Percentiles rank a stretch among this genome's conserved stretches.
These are phyloP conservation scores for Prostheceraeus crozeri DNA, from an alignment of 2,888 invertebrate species.

Conservation along the genomic window DNA sequence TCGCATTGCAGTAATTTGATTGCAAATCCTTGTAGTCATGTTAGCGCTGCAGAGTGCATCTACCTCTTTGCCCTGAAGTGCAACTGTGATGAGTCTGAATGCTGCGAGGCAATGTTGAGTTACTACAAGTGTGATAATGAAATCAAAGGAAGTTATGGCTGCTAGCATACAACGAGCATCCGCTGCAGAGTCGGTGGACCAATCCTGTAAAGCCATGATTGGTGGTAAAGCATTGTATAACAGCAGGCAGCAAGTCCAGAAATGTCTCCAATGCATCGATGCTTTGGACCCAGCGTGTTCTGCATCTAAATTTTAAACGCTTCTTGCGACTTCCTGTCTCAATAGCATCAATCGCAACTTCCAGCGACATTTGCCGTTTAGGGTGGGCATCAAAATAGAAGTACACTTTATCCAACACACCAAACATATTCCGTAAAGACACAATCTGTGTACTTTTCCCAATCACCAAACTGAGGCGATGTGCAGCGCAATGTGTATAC, in stretches of 20 bases:
- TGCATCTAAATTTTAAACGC: slow-evolving; percentile 12
- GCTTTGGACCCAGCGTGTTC: slow-evolving; percentile 12
- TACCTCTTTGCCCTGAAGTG: too few relatives aligned
- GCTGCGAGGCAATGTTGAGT: neutral
- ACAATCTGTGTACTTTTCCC: slow-evolving; percentile 18
- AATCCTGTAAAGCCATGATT: too few relatives aligned
- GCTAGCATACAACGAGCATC: slow-evolving; percentile 17
- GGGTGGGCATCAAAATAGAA: slow-evolving; percentile 21
- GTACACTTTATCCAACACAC: neutral
- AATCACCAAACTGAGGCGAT: slow-evolving; percentile 17
- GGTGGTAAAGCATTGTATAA: neutral
- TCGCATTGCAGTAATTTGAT: too few relatives aligned
- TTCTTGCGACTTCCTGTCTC: neutral
- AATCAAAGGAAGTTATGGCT: slow-evolving; percentile 10
- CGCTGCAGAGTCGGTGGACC: neutral
- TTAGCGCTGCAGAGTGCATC: too few relatives aligned
- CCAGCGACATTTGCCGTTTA: slow-evolving; percentile 2
- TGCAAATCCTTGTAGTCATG: too few relatives aligned
- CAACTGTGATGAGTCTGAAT: neutral
- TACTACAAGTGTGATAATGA: neutral
- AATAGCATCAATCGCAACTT: slow-evolving; percentile 1
- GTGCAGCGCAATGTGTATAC: slow-evolving; percentile 20
- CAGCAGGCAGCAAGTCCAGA: neutral
- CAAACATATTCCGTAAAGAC: slow-evolving; percentile 17
- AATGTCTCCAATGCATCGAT: slow-evolving; percentile 21